Conservation (phyloP, 2,888 invertebrate species). For the Drosophila bunnanda region DNA sequence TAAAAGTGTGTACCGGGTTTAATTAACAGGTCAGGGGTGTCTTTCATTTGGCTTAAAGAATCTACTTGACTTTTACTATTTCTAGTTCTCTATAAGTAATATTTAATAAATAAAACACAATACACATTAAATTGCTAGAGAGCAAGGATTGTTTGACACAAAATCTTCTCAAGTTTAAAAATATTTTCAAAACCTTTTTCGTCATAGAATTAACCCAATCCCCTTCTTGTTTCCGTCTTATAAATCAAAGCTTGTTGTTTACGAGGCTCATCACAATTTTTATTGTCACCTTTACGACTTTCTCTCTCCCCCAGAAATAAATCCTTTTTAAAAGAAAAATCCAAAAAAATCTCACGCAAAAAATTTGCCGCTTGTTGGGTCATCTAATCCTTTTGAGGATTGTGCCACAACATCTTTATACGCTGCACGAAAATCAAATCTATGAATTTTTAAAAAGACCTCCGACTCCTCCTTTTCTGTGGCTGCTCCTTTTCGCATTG, state of each 20-base stretch:
- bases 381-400: constrained; percentile 41
- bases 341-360: neutral
- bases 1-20: constrained; percentile 19
- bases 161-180: neutral
- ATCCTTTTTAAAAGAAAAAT: constrained; percentile 4
- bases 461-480: constrained; percentile 1
- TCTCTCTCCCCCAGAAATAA: constrained; percentile 15
- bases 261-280: constrained; percentile 37
- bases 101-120: no score
- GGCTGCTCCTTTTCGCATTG: constrained; percentile 22
- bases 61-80: neutral
- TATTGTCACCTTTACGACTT: constrained; percentile 47
- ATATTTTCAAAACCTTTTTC: neutral
- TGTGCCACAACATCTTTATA: constrained; percentile 34
- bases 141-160: no score
- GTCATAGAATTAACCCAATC: neutral
- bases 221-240: neutral
- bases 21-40: constrained; percentile 47
- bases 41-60: no score
- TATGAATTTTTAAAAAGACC: constrained; percentile 59
- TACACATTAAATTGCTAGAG: no score
- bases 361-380: constrained; percentile 12
- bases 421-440: constrained; percentile 58
- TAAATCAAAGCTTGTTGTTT: constrained; percentile 30
- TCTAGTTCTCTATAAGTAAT: neutral